Evolutionary conservation across 2,797 vertebrate species (phyloP), one percentile per base, ranked within the genome.

Genomic region (Erpetoichthys calabaricus): DNA sequence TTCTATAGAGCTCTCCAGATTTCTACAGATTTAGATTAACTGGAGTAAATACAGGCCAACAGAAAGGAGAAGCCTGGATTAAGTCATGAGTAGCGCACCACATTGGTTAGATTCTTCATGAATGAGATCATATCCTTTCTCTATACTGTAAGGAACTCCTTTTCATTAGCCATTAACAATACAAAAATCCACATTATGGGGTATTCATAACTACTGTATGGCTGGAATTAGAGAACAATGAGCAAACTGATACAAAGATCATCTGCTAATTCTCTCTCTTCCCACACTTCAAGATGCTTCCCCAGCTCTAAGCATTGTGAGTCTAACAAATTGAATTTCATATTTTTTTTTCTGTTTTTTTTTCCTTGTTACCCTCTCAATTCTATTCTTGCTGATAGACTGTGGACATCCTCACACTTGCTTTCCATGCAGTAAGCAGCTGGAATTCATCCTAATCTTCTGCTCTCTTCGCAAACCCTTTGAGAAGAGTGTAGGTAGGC

Each of bases 111-210:
- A 94, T 92, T 87, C 88, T 81, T 89, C 73, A 62, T 65, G 58
- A 77, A 84, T 95, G 90, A 94, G 84, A 87, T 95, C 91, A 93
- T 75, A 91, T 91, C 91, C 89, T 90, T 71, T 84, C 86, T 81
- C 80, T 58, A 78, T 86, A 79, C 78, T 83, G 86, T 84, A 81
- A 72, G 76, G 83, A 87, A 80, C 83, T 80, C 78, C 70, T 85
- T 74, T 74, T 85, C 65, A 70, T 70, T 72, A 64, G 59, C 4
- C 67, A 7, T 47, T 56, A 64, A 47, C 57, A 60, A 64, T 71
- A 51, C 70, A 66, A 64, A 66, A 65, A 72, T 65, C 59, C 51
- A 60, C 66, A 42, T 56, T 42, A 42, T 42, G 60, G 59, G 76
- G 64, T 69, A 72, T 74, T 63, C 60, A 68, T 74, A 75, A 60